A percentile compares a stretch with the other conserved stretches of the same genome.
Conservation (phyloP, 2,113 vertebrate genomes). For the Anhinga anhinga region DNA sequence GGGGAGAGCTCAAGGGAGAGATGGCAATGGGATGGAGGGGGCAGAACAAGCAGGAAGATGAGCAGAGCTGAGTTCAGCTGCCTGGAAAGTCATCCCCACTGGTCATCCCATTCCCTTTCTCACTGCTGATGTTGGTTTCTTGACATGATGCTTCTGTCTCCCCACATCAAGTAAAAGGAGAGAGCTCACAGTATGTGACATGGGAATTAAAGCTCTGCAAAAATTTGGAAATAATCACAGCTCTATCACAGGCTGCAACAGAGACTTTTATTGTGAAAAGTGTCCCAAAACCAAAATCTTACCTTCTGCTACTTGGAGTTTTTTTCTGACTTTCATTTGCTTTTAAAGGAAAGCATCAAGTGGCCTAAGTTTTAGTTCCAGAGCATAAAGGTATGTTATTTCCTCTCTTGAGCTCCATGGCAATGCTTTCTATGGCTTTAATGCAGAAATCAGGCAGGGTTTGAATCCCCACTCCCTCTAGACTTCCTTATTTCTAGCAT, state of each 20-base stretch:
- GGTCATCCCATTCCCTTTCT: not conserved
- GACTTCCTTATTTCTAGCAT: not conserved
- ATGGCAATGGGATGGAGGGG: not conserved
- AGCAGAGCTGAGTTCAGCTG: not conserved
- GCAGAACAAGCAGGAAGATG: not conserved
- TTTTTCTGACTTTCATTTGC: not conserved
- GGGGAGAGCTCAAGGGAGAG: not conserved
- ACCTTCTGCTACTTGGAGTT: not conserved
- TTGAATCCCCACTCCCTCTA: not conserved
- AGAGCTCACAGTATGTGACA: not conserved
- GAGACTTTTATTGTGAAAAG: not conserved
- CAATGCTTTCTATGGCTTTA: not conserved
- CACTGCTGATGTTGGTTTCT: not conserved
- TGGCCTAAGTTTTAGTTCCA: not conserved
- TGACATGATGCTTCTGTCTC: not conserved
- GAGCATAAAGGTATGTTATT: not conserved
- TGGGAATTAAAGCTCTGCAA: not conserved
- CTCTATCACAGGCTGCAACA: not conserved
- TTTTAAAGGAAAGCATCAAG: not conserved
- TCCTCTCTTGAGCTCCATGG: not conserved
- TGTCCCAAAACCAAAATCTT: not conserved
- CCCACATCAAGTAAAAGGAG: not conserved
- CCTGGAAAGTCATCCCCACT: not conserved
- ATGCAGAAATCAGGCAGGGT: not conserved
- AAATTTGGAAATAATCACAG: not conserved